These are phyloP conservation scores for Manis javanica DNA, from an alignment of 2,797 vertebrate genomes.

Conservation along the genomic window DNA sequence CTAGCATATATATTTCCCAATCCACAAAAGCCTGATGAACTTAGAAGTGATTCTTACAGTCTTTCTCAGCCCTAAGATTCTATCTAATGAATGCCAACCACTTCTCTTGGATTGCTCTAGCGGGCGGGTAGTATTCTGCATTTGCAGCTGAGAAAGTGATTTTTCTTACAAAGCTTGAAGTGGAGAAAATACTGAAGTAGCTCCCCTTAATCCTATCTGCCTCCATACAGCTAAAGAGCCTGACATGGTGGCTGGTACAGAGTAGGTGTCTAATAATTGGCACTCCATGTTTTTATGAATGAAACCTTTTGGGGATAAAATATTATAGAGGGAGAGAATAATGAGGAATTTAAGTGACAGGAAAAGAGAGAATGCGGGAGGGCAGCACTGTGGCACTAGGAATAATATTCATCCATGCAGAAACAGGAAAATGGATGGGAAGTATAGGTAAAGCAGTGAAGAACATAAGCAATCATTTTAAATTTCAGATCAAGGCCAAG, in stretches of 20 bases:
- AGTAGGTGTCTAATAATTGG: not conserved
- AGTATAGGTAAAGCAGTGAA: not conserved
- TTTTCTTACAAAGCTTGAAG: conserved; percentile 36
- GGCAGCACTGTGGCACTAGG: not conserved
- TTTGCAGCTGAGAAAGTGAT: conserved; percentile 35
- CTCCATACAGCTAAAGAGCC: not conserved
- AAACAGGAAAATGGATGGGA: not conserved
- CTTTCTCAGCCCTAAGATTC: not conserved
- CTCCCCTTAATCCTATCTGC: not conserved
- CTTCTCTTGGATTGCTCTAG: conserved; percentile 38
- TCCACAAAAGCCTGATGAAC: not conserved
- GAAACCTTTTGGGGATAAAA: not conserved
- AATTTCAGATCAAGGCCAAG: not conserved
- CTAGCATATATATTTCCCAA: not conserved
- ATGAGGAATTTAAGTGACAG: not conserved
- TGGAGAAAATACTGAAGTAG: conserved; percentile 17
- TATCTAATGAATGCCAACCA: conserved; percentile 57
- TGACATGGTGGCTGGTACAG: not conserved
- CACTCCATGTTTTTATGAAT: not conserved
- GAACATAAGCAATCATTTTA: not conserved
- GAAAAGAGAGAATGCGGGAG: not conserved
- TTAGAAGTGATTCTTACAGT: not conserved
- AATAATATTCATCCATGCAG: not conserved
- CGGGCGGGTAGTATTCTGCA: conserved; percentile 21
- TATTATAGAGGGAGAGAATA: not conserved